These are phyloP conservation scores for Macrostomum lignano DNA, from an alignment of 1,140 invertebrate genomes.

Conservation along the genomic window DNA sequence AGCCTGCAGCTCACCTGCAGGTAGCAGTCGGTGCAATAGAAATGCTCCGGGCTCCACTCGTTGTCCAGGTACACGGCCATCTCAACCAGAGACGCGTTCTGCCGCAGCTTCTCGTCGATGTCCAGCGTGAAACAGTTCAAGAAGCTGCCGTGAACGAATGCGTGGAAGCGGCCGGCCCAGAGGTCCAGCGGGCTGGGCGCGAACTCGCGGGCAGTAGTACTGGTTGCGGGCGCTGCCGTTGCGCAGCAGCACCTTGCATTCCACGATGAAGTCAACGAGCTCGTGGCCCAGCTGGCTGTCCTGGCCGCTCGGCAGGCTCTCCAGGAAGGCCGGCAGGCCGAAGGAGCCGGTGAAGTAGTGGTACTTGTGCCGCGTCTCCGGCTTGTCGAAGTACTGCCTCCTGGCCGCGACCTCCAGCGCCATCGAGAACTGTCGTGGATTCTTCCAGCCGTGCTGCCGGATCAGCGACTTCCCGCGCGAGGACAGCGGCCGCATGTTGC, in stretches of 20 bases:
- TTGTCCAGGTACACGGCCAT: constrained; percentile 1
- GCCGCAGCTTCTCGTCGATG: background rate
- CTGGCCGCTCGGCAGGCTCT: background rate
- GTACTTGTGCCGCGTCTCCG: background rate
- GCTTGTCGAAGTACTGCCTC: background rate
- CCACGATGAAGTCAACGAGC: too few species aligned
- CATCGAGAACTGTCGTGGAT: background rate
- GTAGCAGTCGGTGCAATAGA: too few species aligned
- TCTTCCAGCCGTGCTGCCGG: background rate
- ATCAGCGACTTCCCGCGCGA: background rate
- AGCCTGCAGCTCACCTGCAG: too few species aligned
- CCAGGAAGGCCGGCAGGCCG: background rate
- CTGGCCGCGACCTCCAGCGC: background rate
- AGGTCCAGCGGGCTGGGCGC: too few species aligned
- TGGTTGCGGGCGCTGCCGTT: too few species aligned
- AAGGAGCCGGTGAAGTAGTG: background rate
- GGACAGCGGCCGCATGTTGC: constrained; percentile 1
- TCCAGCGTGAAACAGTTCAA: background rate
- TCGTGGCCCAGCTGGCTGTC: too few species aligned
- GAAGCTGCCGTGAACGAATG: background rate
- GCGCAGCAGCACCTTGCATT: too few species aligned
- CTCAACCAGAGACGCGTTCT: background rate
- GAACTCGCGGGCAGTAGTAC: too few species aligned
- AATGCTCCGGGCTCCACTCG: background rate
- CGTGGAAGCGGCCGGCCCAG: too few species aligned